Evolutionary conservation across 2,113 vertebrate genomes (phyloP).

Genomic region (Hiodon alosoides): DNA sequence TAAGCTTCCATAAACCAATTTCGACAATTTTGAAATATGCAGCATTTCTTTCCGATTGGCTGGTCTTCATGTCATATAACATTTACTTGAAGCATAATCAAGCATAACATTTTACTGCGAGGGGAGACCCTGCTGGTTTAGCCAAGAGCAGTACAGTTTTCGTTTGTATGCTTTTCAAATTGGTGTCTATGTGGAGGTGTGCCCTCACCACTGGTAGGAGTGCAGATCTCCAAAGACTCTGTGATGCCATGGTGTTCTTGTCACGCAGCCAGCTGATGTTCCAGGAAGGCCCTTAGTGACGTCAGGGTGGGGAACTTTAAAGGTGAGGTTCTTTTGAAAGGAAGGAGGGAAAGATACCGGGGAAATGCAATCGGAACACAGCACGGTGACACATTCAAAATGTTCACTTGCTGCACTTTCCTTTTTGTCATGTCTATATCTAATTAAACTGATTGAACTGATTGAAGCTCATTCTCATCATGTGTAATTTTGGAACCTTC

Average conservation of each 20-base stretch:
- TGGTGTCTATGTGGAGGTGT: conserved; percentile 17
- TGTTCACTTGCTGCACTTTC: neutral
- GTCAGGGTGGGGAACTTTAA: conserved; percentile 28
- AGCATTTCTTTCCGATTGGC: too few species aligned
- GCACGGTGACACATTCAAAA: neutral
- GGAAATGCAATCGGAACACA: neutral
- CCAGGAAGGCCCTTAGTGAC: conserved; percentile 18
- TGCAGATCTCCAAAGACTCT: conserved; percentile 23
- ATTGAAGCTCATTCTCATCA: neutral
- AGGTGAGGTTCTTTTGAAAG: conserved; percentile 20
- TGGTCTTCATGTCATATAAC: neutral
- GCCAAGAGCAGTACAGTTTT: neutral
- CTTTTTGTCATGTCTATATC: neutral
- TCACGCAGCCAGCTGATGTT: conserved; percentile 22
- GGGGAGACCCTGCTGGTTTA: neutral
- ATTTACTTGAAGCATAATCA: neutral
- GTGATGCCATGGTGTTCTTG: conserved; percentile 18
- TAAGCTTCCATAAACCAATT: too few species aligned
- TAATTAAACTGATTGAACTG: neutral
- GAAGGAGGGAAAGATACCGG: neutral
- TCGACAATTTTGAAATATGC: too few species aligned
- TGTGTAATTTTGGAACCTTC: too few species aligned
- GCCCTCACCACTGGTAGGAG: conserved; percentile 15
- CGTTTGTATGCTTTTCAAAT: neutral
- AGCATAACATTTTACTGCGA: neutral